phyloP scores from a whole-genome alignment of 2,888 invertebrate genomes.

The Ceraclea dissimilis region DNA sequence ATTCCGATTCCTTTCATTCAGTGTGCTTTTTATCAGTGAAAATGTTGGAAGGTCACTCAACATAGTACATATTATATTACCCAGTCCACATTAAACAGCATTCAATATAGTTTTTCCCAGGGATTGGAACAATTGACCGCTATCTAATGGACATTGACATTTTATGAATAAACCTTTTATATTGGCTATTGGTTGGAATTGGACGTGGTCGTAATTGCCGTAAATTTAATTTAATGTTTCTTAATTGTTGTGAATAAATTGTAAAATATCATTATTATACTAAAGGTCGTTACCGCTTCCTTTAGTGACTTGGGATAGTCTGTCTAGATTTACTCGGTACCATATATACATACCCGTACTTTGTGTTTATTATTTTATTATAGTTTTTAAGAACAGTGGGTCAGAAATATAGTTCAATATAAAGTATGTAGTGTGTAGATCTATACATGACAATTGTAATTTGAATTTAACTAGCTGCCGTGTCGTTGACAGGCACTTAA shows the following conservation, averaged over 20 bases:
- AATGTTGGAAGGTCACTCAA: slow-evolving; percentile 13
- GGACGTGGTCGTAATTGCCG: neutral
- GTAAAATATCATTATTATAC: too few relatives aligned
- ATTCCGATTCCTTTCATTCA: slow-evolving; percentile 17
- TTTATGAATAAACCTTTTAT: slow-evolving; percentile 1
- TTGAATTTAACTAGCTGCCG: neutral
- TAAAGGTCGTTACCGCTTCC: too few relatives aligned
- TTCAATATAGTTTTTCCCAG: slow-evolving; percentile 14
- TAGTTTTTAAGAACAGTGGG: too few relatives aligned
- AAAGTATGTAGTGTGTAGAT: too few relatives aligned
- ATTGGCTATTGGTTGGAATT: neutral
- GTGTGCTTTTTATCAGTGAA: slow-evolving; percentile 14
- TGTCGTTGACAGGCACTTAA: neutral
- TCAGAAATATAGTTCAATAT: neutral
- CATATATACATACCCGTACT: too few relatives aligned
- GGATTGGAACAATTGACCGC: slow-evolving; percentile 5
- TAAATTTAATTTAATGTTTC: neutral
- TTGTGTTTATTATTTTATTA: too few relatives aligned
- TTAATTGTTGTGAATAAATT: too few relatives aligned
- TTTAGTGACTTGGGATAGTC: too few relatives aligned
- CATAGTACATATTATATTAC: slow-evolving; percentile 4
- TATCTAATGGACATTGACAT: slow-evolving; percentile 10
- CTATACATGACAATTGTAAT: neutral
- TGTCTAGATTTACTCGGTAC: too few relatives aligned
- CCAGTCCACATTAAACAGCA: slow-evolving; percentile 11